A percentile compares a stretch with the other conserved stretches of the same genome.
Conservation (phyloP, 2,888 invertebrate genomes). For the Amblyjoppa fuscipennis region DNA sequence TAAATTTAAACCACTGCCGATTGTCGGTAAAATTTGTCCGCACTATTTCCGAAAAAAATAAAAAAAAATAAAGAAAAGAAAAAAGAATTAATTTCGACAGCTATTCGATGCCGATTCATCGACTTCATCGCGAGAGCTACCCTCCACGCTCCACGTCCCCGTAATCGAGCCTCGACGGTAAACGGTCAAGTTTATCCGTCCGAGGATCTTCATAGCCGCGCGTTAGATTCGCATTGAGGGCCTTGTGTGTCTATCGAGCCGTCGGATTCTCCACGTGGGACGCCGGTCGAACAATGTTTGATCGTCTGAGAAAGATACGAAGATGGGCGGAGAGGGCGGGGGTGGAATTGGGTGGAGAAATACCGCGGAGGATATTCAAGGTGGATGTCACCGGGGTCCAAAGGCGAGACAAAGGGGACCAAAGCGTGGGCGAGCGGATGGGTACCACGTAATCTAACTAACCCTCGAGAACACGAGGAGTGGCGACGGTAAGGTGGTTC, state of each 20-base stretch:
- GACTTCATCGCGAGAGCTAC: too few species aligned
- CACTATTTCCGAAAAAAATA: too few species aligned
- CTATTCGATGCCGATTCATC: too few species aligned
- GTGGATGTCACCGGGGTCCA: not conserved
- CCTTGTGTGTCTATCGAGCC: not conserved
- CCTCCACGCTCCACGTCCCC: too few species aligned
- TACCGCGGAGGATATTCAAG: not conserved
- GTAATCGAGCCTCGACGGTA: too few species aligned
- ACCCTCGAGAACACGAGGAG: constrained; percentile 38
- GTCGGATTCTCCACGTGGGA: not conserved
- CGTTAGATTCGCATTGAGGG: not conserved
- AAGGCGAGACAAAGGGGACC: constrained; percentile 28
- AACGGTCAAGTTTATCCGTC: not conserved
- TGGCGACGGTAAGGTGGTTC: not conserved
- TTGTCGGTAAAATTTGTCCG: too few species aligned
- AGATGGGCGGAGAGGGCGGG: too few species aligned
- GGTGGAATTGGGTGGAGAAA: not conserved
- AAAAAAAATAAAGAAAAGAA: too few species aligned
- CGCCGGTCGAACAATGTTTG: not conserved
- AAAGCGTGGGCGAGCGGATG: constrained; percentile 2
- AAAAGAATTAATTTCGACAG: too few species aligned
- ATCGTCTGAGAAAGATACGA: constrained; percentile 7
- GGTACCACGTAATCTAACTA: constrained; percentile 40
- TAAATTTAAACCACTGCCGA: too few species aligned
- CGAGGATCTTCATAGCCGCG: not conserved